phyloP scores from a whole-genome alignment of 2,888 invertebrate genomes.

The Aphrophora alni region DNA sequence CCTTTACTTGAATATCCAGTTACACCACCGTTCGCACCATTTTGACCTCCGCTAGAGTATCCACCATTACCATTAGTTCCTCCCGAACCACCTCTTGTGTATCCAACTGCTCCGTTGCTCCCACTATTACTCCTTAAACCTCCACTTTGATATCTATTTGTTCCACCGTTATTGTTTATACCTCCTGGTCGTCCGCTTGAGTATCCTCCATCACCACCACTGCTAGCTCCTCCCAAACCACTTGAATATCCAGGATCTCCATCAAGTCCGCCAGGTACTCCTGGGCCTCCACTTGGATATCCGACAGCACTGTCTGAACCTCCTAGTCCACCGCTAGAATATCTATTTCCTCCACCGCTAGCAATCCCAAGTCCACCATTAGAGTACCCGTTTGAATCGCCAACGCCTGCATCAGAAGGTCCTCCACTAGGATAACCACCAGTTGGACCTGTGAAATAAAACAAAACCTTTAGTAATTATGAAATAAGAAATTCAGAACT shows the following conservation, averaged over 20 bases:
- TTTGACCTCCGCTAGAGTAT: neutral
- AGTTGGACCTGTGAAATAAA: too few relatives aligned
- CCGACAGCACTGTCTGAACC: conserved; percentile 6
- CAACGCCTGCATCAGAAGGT: neutral
- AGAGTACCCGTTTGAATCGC: conserved; percentile 9
- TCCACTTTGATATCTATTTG: conserved; percentile 6
- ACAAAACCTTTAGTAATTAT: too few relatives aligned
- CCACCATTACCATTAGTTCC: neutral
- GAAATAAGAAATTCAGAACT: too few relatives aligned
- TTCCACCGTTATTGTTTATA: neutral
- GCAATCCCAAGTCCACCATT: conserved; percentile 6
- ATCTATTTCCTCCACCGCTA: conserved; percentile 3
- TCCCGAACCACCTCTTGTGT: neutral
- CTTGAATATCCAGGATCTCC: conserved; percentile 16
- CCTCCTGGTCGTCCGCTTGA: conserved; percentile 17
- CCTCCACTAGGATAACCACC: conserved; percentile 13
- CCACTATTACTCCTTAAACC: neutral
- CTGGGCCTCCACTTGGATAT: conserved; percentile 19
- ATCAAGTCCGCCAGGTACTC: neutral
- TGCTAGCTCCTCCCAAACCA: conserved; percentile 11
- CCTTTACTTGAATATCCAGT: neutral
- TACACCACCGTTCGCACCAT: neutral
- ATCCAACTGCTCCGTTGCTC: neutral
- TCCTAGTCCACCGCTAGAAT: conserved; percentile 20
- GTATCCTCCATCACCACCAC: conserved; percentile 8